Conservation (phyloP, 2,888 invertebrate genomes). For the Leptarthrus brevirostris region DNA sequence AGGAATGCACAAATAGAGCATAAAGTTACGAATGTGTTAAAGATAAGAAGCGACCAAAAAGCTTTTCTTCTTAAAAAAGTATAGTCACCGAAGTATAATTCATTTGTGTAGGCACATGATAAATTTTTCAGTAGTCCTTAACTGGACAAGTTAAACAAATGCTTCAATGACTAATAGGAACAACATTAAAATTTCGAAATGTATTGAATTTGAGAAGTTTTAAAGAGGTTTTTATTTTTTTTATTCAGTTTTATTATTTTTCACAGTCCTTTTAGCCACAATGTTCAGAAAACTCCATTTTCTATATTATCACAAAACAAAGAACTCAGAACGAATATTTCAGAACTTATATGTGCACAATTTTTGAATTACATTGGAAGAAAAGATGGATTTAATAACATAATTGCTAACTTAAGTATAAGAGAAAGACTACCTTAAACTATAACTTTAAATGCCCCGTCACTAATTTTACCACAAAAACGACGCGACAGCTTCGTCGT, state of each 20-base stretch:
- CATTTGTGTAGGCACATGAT: not conserved
- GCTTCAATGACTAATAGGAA: too few relatives aligned
- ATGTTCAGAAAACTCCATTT: not conserved
- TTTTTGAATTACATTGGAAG: too few relatives aligned
- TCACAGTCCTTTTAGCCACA: too few relatives aligned
- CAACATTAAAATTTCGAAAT: too few relatives aligned
- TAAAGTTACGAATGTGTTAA: not conserved
- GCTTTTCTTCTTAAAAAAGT: not conserved
- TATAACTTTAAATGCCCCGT: not conserved
- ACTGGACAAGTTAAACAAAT: too few relatives aligned
- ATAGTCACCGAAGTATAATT: too few relatives aligned
- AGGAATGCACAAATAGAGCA: not conserved
- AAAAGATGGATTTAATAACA: too few relatives aligned
- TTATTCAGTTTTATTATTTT: too few relatives aligned
- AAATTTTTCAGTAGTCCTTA: not conserved
- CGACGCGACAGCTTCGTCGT: not conserved
- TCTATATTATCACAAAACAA: not conserved
- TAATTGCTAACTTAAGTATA: not conserved
- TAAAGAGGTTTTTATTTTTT: too few relatives aligned
- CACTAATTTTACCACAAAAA: not conserved
- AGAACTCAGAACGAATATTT: not conserved
- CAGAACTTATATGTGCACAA: too few relatives aligned
- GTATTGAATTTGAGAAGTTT: too few relatives aligned
- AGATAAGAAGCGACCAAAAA: constrained; percentile 7
- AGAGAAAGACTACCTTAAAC: too few relatives aligned